Base-by-base conservation (phyloP, 2,113 vertebrate genomes). In the Conger conger region DNA sequence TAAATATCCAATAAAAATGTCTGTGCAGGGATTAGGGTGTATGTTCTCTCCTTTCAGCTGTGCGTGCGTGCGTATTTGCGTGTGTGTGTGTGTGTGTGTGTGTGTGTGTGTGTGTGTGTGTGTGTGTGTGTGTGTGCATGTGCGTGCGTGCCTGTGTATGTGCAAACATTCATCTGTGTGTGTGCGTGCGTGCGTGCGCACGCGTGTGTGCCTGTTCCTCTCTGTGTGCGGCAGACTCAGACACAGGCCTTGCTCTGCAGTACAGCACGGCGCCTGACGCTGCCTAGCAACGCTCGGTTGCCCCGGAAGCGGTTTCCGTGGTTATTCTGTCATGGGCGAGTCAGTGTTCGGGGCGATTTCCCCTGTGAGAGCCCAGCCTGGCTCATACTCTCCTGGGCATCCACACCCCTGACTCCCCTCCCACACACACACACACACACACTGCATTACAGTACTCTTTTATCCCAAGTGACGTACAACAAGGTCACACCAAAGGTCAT, bases 301-400 rank as follows among this genome's bases (percentile, higher is more conserved):
- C 84, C 54, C 1, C 60, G 81, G 84, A 81, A 40, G 82, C 83
- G 73, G 81, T 85, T 89, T 81, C 85, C 80, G 81, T 85, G 80
- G 63, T 80, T 81, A 87, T 84, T n/a, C 37, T 87, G 78, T 80
- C 80, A 79, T 17, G 36, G 79, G 42, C 82, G 37, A 57, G 80
- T 82, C n/a, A 60, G 37, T 57, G 33, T 60, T 1, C 16, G 17
- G 30, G 16, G 42, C 60, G 73, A 82, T 82, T 23, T 78, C 73
- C 68, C 73, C 42, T n/a, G 73, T n/a, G 73, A 68, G 79, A 76
- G n/a, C 38, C n/a, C 9, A 76, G 68, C 38, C 78, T 85, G 57
- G 54, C 57, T 63, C 18, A 63, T 5, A 7, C 23, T 50, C 11
- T 1, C 57, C 8, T 1, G 68, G 54, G 33, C 50, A 54, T 57